Evolutionary conservation across 2,888 invertebrate genomes (phyloP), one percentile per base, ranked within the genome.

Genomic region (Caradrina kadenii): DNA sequence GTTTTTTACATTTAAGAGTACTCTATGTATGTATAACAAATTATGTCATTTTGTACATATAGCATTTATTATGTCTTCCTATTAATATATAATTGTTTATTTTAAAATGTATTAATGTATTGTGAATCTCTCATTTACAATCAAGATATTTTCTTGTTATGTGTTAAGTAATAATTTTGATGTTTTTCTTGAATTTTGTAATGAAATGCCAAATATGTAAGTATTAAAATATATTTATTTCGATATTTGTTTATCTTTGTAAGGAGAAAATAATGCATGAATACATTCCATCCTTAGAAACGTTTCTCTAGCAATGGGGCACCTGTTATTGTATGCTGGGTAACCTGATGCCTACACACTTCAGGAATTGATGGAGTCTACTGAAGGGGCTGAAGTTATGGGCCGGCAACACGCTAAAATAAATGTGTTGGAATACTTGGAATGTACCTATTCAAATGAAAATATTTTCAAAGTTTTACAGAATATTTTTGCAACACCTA

Each of bases 191-290:
- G 15, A 55, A 39, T 75, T 69, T 73, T 67, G 42, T 73, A 79
- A 69, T 68, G 50, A 63, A 79, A 76, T 84, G 79, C 84, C 80
- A 84, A 85, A 85, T 81, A 80, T 67, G 70, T 48, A 64, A 76
- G 53, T 74, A 80, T 72, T 74, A 75, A 73, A 68, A 71, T 72
- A 26, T 4, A 26, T 73, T 59, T 69, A 19, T 71, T 73, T 73
- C 52, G 69, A 54, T 72, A 22, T 48, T 35, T 49, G 11, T 49
- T 31, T 50, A 13, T 55, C 42, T 48, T 35, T 52, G 17, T 49
- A 17, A n/a, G n/a, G n/a, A n/a, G n/a, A n/a, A n/a, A n/a, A n/a
- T n/a, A n/a, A n/a, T n/a, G n/a, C n/a, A n/a, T n/a, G n/a, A n/a
- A n/a, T n/a, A n/a, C n/a, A n/a, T n/a, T n/a, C n/a, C n/a, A n/a